Evolutionary conservation across 2,888 invertebrate species (phyloP).

Genomic region (Nycteola revayana): DNA sequence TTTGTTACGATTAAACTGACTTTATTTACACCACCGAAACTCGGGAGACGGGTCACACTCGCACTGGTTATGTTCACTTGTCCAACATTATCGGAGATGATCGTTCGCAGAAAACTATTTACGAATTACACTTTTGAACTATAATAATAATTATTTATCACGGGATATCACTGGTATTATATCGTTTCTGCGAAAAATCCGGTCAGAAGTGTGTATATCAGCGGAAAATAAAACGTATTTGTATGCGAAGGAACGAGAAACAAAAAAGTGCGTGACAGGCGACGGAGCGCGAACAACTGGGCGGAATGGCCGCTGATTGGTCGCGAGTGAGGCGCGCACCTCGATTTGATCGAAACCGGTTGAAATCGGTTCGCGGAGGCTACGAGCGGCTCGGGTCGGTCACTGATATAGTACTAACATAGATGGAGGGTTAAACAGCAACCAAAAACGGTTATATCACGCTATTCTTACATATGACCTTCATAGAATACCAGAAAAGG

Average conservation of each 20-base stretch:
- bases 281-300: conserved; percentile 59
- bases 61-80: conserved; percentile 52
- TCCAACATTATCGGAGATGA: conserved; percentile 68
- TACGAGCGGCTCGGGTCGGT: conserved; percentile 68
- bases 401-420: too few species aligned
- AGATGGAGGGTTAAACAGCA: too few species aligned
- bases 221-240: conserved; percentile 43
- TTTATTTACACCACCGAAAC: conserved; percentile 36
- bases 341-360: conserved; percentile 73
- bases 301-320: conserved; percentile 68
- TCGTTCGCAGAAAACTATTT: conserved; percentile 31
- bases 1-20: conserved; percentile 53
- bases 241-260: too few species aligned
- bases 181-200: conserved; percentile 29
- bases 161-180: conserved; percentile 46
- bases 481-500: too few species aligned
- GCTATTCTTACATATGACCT: too few species aligned
- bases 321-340: conserved; percentile 59
- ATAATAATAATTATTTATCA: conserved; percentile 24
- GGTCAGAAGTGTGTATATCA: conserved; percentile 36
- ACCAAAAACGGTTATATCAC: too few species aligned
- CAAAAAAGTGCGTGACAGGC: conserved; percentile 47
- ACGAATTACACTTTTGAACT: conserved; percentile 19
- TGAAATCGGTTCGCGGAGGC: conserved; percentile 69
- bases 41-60: conserved; percentile 15